phyloP scores from a whole-genome alignment of 2,888 invertebrate species.

The Plagodis dolabraria region DNA sequence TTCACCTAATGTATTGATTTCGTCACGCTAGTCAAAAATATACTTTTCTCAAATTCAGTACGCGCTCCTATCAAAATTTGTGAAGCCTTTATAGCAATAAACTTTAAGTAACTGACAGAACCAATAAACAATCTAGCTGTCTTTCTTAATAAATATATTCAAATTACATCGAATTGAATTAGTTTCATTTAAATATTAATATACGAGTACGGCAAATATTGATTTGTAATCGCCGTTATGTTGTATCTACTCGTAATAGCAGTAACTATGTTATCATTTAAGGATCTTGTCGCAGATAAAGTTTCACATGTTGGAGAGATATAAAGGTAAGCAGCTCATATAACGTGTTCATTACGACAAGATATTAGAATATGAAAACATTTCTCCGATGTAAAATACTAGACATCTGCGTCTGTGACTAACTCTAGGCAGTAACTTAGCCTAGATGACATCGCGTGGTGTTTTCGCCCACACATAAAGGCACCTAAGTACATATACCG shows the following conservation, averaged over 20 bases:
- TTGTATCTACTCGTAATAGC: neutral
- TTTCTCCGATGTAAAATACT: conserved; percentile 6
- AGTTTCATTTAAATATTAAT: conserved; percentile 46
- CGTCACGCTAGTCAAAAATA: too few species aligned
- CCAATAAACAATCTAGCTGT: conserved; percentile 18
- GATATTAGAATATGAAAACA: neutral
- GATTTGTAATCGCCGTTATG: conserved; percentile 4
- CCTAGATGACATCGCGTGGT: conserved; percentile 40
- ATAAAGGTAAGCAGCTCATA: too few species aligned
- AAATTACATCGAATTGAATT: conserved; percentile 30
- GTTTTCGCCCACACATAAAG: conserved; percentile 43
- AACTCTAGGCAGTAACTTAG: conserved; percentile 32
- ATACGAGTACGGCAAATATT: conserved; percentile 20
- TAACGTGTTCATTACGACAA: too few species aligned
- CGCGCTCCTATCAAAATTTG: neutral
- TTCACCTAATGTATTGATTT: too few species aligned
- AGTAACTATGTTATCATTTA: conserved; percentile 1
- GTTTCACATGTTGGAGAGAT: too few species aligned
- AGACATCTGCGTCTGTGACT: conserved; percentile 11
- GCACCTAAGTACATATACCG: conserved; percentile 34
- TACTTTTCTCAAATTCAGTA: too few species aligned
- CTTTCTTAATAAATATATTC: conserved; percentile 21
- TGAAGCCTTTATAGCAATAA: conserved; percentile 23
- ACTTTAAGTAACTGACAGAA: conserved; percentile 10
- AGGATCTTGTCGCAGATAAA: conserved; percentile 10